Evolutionary conservation across 2,113 vertebrate genomes (phyloP).

Genomic region (Poecilia latipinna): DNA sequence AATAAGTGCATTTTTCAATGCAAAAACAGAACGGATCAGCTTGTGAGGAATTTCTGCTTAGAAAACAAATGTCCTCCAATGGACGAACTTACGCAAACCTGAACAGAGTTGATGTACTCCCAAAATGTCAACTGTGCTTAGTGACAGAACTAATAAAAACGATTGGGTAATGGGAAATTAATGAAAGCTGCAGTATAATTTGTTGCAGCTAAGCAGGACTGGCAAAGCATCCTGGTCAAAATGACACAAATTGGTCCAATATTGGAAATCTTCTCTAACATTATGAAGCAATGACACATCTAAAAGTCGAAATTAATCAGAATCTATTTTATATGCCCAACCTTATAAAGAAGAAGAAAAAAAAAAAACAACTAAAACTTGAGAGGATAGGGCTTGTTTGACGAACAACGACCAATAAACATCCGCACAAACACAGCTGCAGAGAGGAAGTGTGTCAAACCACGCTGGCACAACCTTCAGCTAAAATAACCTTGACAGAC

Average conservation of each 20-base stretch:
- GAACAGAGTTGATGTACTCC: neutral
- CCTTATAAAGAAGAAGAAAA: neutral
- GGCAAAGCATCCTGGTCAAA: neutral
- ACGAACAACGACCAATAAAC: neutral
- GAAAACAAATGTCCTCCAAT: neutral
- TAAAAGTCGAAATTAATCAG: neutral
- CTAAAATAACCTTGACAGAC: conserved; percentile 67
- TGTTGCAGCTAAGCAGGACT: neutral
- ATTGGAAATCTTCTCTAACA: neutral
- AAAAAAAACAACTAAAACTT: neutral
- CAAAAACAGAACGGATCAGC: too few relatives aligned
- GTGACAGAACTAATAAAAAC: neutral
- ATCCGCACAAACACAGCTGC: conserved; percentile 13
- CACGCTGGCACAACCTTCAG: conserved; percentile 47
- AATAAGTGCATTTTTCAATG: too few relatives aligned
- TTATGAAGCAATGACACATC: neutral
- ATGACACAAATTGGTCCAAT: conserved; percentile 1
- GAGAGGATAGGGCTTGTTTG: neutral
- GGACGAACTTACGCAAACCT: neutral
- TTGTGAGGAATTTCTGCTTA: neutral
- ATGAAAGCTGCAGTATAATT: neutral
- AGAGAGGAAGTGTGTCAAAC: conserved; percentile 42
- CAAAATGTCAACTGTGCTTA: neutral
- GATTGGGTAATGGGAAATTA: neutral
- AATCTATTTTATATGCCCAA: neutral